A percentile compares a stretch with the other conserved stretches of the same genome.
Evolutionary conservation across 2,113 vertebrate genomes (phyloP).

Genomic region (Pardalotus punctatus): DNA sequence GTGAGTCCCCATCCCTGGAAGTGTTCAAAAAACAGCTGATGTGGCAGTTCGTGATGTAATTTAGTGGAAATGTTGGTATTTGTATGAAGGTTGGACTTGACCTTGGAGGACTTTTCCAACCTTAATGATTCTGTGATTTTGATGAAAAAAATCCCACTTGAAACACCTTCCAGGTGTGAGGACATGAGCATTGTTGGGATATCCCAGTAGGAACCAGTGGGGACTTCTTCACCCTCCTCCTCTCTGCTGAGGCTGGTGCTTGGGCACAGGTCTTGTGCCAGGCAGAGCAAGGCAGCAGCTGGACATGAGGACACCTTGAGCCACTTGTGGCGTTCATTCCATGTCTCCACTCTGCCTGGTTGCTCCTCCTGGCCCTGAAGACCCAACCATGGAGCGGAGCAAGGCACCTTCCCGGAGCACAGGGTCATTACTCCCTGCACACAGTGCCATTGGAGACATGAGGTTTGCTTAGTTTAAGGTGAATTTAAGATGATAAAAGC

Average conservation of each 20-base stretch:
- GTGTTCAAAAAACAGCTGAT: not conserved
- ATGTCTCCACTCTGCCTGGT: not conserved
- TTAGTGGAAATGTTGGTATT: not conserved
- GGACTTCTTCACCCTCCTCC: not conserved
- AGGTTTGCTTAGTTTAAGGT: not conserved
- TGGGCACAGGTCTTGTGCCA: rapidly evolving
- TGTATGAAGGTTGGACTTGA: not conserved
- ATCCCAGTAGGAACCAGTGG: not conserved
- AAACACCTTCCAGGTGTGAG: not conserved
- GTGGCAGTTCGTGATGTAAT: not conserved
- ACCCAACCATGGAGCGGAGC: not conserved
- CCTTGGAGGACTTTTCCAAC: not conserved
- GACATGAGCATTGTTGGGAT: not conserved
- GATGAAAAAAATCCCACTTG: not conserved
- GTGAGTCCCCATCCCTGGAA: not conserved
- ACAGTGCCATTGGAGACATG: rapidly evolving
- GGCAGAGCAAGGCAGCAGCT: not conserved
- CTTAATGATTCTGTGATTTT: not conserved
- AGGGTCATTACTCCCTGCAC: not conserved
- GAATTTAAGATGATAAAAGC: not conserved
- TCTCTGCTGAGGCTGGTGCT: not conserved
- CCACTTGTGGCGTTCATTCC: rapidly evolving
- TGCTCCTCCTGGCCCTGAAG: not conserved
- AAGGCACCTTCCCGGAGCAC: not conserved
- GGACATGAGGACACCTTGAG: not conserved